Conservation (phyloP, 53 echinoderm and acorn worm genomes). For the Apostichopus leukothele region DNA sequence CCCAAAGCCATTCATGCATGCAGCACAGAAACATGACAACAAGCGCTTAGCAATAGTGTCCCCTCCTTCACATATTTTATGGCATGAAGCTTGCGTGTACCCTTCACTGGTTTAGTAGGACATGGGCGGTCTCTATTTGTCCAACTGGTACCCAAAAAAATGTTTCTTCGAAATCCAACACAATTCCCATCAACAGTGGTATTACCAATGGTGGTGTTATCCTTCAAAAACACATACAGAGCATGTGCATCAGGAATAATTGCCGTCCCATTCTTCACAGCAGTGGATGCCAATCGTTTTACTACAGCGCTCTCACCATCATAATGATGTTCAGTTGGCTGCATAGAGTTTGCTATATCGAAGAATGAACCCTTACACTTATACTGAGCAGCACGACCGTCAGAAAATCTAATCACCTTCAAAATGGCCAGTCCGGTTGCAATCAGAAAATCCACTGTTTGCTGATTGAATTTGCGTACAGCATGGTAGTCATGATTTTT, state of each 20-base stretch:
- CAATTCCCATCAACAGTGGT: background rate
- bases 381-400: conserved; percentile 32
- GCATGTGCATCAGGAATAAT: background rate
- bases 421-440: background rate
- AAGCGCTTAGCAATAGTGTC: background rate
- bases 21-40: background rate
- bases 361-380: conserved; percentile 45
- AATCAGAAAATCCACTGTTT: background rate
- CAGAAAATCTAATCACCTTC: conserved; percentile 35
- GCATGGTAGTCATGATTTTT: conserved; percentile 42
- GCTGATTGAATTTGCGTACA: conserved; percentile 1
- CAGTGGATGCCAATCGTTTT: conserved; percentile 3
- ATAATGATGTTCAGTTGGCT: conserved; percentile 22
- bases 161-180: conserved; percentile 11
- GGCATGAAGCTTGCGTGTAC: background rate
- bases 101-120: background rate
- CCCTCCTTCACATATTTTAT: background rate
- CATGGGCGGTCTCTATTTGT: background rate
- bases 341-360: background rate
- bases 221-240: conserved; percentile 4
- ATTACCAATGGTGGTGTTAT: background rate
- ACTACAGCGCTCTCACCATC: conserved; percentile 31
- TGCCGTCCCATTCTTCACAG: background rate
- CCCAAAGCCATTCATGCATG: background rate
- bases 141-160: background rate